Evolutionary conservation across 2,888 invertebrate genomes (phyloP).

Genomic region (Pterostichus madidus): DNA sequence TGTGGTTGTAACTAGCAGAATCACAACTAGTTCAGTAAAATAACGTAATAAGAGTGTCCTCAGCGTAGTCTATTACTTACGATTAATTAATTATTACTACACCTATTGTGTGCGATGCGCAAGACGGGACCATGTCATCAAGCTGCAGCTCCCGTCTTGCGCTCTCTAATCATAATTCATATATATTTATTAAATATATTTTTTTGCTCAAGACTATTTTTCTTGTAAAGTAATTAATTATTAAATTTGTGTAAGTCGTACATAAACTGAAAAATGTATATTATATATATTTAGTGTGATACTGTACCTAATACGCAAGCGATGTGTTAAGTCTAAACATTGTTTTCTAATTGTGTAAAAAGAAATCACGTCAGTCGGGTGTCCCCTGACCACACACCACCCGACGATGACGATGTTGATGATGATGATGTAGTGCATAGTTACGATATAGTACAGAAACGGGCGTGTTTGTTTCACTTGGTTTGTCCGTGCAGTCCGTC

Average conservation of each 20-base stretch:
- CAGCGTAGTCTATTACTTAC: slow-evolving; percentile 63
- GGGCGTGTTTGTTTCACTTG: slow-evolving; percentile 50
- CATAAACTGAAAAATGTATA: slow-evolving; percentile 66
- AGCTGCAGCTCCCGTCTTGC: slow-evolving; percentile 1
- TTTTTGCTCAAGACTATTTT: slow-evolving; percentile 67
- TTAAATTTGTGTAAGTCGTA: slow-evolving; percentile 67
- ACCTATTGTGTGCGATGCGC: slow-evolving; percentile 14
- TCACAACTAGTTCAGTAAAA: slow-evolving; percentile 62
- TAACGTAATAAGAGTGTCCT: slow-evolving; percentile 64
- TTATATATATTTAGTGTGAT: slow-evolving; percentile 68
- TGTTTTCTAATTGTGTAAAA: slow-evolving; percentile 66
- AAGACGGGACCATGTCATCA: slow-evolving; percentile 30
- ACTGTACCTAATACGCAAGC: slow-evolving; percentile 67
- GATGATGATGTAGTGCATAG: slow-evolving; percentile 25
- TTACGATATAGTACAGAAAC: slow-evolving; percentile 23
- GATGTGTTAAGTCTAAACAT: slow-evolving; percentile 67
- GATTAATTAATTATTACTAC: slow-evolving; percentile 57
- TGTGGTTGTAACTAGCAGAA: slow-evolving; percentile 63
- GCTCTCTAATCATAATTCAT: slow-evolving; percentile 36
- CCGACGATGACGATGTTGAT: not conserved
- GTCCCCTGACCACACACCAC: slow-evolving; percentile 45
- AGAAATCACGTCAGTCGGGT: slow-evolving; percentile 53
- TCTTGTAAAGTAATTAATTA: slow-evolving; percentile 65
- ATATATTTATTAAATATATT: slow-evolving; percentile 64
- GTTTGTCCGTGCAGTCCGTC: slow-evolving; percentile 33